These are phyloP conservation scores for Sorex fumeus DNA, from an alignment of 2,113 vertebrate genomes.

Conservation along the genomic window DNA sequence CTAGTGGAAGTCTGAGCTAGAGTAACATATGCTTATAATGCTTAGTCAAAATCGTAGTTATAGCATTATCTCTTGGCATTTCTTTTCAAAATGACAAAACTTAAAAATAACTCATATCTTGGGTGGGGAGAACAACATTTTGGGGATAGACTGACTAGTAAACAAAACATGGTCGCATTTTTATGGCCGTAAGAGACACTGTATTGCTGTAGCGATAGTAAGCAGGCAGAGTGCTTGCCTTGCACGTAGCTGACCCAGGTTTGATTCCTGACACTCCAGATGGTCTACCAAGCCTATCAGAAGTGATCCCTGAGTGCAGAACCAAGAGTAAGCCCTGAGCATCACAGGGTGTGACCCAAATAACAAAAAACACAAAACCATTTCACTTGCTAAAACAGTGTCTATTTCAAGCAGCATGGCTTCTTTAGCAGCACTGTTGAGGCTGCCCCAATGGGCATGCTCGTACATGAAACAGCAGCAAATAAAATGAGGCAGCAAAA, in stretches of 20 bases:
- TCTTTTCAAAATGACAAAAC: constrained; percentile 58
- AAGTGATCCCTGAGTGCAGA: no score
- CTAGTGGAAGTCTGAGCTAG: background rate
- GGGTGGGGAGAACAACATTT: background rate
- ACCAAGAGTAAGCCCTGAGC: no score
- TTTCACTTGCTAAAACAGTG: constrained; percentile 10
- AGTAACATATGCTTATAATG: constrained; percentile 27
- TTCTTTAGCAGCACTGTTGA: background rate
- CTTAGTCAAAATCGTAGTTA: constrained; percentile 16
- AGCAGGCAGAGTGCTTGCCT: no score
- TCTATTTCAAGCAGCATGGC: background rate
- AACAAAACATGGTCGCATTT: no score
- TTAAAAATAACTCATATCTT: constrained; percentile 8
- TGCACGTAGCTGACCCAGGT: no score
- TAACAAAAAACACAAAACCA: background rate
- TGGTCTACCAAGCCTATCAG: no score
- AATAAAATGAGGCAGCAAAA: constrained; percentile 56
- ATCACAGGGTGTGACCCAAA: no score
- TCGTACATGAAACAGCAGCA: background rate
- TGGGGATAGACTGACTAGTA: no score
- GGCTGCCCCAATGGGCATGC: background rate
- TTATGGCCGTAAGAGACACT: background rate
- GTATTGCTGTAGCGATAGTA: no score
- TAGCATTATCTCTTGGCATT: background rate
- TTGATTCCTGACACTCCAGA: no score